Evolutionary conservation across 1,140 invertebrate species (phyloP).

Genomic region (Lethrus apterus): DNA sequence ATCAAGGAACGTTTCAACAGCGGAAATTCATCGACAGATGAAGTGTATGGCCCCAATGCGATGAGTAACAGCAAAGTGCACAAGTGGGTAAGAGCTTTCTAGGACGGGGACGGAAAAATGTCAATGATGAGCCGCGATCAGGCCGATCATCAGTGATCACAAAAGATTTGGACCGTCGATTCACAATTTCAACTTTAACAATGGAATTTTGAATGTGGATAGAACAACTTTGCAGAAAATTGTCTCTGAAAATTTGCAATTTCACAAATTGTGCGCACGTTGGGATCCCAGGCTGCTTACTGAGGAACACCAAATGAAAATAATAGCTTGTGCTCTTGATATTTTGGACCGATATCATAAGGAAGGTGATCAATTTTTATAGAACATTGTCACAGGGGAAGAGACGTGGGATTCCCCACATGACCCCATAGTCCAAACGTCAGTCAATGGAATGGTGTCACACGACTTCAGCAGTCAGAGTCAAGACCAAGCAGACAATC

Average conservation of each 20-base stretch:
- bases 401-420: conserved; percentile 4
- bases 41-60: background rate
- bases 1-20: background rate
- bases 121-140: conserved; percentile 1
- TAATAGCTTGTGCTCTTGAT: conserved; percentile 2
- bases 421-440: background rate
- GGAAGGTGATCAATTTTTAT: background rate
- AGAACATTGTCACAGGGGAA: conserved; percentile 5
- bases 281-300: too few species aligned
- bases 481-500: conserved; percentile 7
- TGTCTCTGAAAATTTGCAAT: too few species aligned
- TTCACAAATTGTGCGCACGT: too few species aligned
- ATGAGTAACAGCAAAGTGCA: conserved; percentile 1
- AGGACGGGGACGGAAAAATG: background rate
- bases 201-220: background rate
- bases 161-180: background rate
- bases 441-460: conserved; percentile 6
- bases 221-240: too few species aligned
- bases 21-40: conserved; percentile 5
- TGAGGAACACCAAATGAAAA: too few species aligned
- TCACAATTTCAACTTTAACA: too few species aligned
- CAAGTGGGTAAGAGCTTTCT: conserved; percentile 2
- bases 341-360: too few species aligned
- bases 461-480: conserved; percentile 1
- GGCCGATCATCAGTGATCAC: conserved; percentile 4